A percentile compares a stretch with the other conserved stretches of the same genome.
Conservation (phyloP, 2,113 vertebrate genomes). For the Rousettus leschenaultii region DNA sequence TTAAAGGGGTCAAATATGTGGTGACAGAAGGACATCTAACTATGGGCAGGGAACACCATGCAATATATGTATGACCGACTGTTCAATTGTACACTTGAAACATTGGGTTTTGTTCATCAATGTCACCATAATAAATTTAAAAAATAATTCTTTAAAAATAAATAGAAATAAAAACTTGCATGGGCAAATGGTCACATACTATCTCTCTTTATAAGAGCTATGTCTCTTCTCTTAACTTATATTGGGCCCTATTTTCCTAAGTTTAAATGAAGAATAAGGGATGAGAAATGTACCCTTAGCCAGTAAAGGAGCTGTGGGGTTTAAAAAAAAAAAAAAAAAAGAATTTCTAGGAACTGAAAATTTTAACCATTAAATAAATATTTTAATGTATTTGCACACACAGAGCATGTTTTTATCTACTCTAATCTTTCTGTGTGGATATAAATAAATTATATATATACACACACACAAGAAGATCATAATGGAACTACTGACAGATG, state of each 20-base stretch:
- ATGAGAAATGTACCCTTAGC: conserved; percentile 71
- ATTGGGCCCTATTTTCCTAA: background rate
- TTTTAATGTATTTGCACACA: conserved; percentile 69
- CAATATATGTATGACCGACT: too few species aligned
- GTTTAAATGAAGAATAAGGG: conserved; percentile 69
- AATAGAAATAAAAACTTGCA: too few species aligned
- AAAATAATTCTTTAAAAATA: too few species aligned
- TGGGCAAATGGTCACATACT: background rate
- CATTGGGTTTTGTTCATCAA: too few species aligned
- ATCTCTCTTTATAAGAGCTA: background rate
- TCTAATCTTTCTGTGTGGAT: background rate
- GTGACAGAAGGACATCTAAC: too few species aligned
- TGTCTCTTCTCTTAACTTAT: background rate
- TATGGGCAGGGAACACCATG: too few species aligned
- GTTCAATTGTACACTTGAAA: too few species aligned
- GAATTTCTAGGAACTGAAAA: conserved; percentile 55
- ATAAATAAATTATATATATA: background rate
- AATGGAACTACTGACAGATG: conserved; percentile 74
- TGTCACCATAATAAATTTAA: too few species aligned
- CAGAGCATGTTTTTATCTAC: conserved; percentile 66
- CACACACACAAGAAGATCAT: conserved; percentile 65
- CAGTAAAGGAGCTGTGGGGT: conserved; percentile 67
- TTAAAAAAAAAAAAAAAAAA: conserved; percentile 76
- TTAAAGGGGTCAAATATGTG: too few species aligned
- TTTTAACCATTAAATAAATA: conserved; percentile 54